Percentiles rank a stretch among this genome's conserved stretches.
Evolutionary conservation across 2,888 invertebrate genomes (phyloP).

Genomic region (Prosopocoilus inquinatus): DNA sequence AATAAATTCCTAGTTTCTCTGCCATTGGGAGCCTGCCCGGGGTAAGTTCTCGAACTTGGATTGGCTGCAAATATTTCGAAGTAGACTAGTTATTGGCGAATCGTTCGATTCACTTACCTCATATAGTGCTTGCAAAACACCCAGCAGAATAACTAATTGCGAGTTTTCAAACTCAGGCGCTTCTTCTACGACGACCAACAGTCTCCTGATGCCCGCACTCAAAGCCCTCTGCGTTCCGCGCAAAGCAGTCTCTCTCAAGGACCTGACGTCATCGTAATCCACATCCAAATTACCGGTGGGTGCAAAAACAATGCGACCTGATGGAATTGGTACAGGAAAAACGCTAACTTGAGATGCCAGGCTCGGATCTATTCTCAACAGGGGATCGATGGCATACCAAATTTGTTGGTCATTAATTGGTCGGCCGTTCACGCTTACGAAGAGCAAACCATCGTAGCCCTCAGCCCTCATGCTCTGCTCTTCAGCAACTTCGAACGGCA

Average conservation of each 20-base stretch:
- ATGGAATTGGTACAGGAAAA: constrained; percentile 62
- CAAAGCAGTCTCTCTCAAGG: constrained; percentile 71
- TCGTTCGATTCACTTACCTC: constrained; percentile 60
- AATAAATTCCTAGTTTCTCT: too few species aligned
- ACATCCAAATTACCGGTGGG: constrained; percentile 76
- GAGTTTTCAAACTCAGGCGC: constrained; percentile 69
- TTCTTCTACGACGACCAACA: constrained; percentile 72
- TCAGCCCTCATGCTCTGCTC: constrained; percentile 19
- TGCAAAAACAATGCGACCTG: constrained; percentile 66
- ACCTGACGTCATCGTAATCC: constrained; percentile 78
- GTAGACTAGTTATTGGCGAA: too few species aligned
- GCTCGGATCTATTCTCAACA: constrained; percentile 54
- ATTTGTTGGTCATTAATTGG: constrained; percentile 52
- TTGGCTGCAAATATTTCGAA: too few species aligned
- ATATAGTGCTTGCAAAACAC: constrained; percentile 85
- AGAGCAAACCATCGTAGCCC: constrained; percentile 61
- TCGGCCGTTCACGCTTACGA: constrained; percentile 56
- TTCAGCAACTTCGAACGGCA: constrained; percentile 22
- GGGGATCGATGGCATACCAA: constrained; percentile 46
- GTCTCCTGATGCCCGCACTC: constrained; percentile 77
- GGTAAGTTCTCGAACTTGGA: too few species aligned
- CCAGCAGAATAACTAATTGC: constrained; percentile 77
- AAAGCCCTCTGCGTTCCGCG: constrained; percentile 78
- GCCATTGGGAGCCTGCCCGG: too few species aligned
- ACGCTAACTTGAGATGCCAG: constrained; percentile 59